Conservation (phyloP, 2,113 vertebrate species). For the Aleadryas rufinucha region DNA sequence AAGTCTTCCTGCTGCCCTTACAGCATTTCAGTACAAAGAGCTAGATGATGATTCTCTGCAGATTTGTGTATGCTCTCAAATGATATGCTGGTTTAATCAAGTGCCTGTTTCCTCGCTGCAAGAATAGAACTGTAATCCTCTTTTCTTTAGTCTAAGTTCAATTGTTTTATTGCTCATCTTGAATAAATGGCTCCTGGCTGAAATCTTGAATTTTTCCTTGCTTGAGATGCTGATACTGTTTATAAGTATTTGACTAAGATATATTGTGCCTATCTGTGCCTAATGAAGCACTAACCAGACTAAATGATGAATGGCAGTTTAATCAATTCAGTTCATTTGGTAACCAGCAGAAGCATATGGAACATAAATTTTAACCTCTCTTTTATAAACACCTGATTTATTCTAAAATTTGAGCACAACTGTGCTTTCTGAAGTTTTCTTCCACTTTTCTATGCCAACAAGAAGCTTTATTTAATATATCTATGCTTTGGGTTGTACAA, state of each 20-base stretch:
- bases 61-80: background rate
- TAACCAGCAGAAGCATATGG: slow-evolving; percentile 62
- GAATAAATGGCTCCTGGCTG: slow-evolving; percentile 3
- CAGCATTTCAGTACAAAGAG: background rate
- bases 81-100: background rate
- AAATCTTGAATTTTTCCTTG: slow-evolving; percentile 6
- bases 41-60: background rate
- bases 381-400: slow-evolving; percentile 50
- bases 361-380: slow-evolving; percentile 69
- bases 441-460: background rate
- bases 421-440: background rate
- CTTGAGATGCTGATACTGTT: background rate
- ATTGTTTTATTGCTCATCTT: background rate
- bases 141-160: background rate
- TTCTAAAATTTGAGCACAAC: slow-evolving; percentile 28
- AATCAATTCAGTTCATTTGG: slow-evolving; percentile 66
- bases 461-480: background rate
- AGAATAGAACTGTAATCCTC: background rate
- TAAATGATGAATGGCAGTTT: slow-evolving; percentile 77
- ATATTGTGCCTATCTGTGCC: slow-evolving; percentile 63
- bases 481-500: background rate
- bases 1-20: background rate
- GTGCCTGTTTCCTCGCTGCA: background rate
- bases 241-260: slow-evolving; percentile 72
- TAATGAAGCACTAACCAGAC: slow-evolving; percentile 75